Percentiles rank a stretch among this genome's conserved stretches.
Conservation (phyloP, 2,113 vertebrate genomes). For the Cinclus cinclus region DNA sequence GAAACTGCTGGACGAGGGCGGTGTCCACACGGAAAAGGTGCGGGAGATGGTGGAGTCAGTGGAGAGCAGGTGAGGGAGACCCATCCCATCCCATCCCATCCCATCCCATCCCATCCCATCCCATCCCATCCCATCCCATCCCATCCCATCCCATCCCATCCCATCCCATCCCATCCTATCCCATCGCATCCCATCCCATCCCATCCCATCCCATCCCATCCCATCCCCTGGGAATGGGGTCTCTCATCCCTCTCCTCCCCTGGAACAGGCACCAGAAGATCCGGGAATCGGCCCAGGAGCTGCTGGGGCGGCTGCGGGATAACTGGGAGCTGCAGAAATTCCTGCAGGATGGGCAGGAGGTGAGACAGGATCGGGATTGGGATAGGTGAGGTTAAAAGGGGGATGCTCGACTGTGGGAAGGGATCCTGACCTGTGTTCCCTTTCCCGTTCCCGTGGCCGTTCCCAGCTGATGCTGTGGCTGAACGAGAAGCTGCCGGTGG, state of each 20-base stretch:
- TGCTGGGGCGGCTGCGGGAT: constrained; percentile 86
- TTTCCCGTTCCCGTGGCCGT: rapidly evolving
- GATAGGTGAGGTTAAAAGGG: neutral
- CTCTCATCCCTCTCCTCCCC: neutral
- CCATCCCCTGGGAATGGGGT: neutral
- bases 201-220: too few relatives aligned
- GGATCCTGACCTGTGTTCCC: rapidly evolving
- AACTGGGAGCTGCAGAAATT: constrained; percentile 93
- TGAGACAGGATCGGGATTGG: neutral
- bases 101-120: too few relatives aligned
- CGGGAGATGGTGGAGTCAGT: constrained; percentile 91
- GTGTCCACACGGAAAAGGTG: constrained; percentile 87
- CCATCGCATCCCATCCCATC: too few relatives aligned
- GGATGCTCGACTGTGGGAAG: too few relatives aligned
- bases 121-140: too few relatives aligned
- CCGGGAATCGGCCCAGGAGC: constrained; percentile 82
- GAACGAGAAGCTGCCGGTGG: constrained; percentile 93
- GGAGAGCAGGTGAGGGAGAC: constrained; percentile 72
- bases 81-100: neutral
- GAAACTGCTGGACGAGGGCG: constrained; percentile 83
- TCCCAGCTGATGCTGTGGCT: constrained; percentile 88
- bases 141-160: too few relatives aligned
- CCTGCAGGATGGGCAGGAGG: constrained; percentile 93
- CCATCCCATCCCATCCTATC: too few relatives aligned
- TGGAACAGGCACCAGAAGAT: constrained; percentile 84